Conservation (phyloP, 2,797 vertebrate species). For the Anableps anableps region DNA sequence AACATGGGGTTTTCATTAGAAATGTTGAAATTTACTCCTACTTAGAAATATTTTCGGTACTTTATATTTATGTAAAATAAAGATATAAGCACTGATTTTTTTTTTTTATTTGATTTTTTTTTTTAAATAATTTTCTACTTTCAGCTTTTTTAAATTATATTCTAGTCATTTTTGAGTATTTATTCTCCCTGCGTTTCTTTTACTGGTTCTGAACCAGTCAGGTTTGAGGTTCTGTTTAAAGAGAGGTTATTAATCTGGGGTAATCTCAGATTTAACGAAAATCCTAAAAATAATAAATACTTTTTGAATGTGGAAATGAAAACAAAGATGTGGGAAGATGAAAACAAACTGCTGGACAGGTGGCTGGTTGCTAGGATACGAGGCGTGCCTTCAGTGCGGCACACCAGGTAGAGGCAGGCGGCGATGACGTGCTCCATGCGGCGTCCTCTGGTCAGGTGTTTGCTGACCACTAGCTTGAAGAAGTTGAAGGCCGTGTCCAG, state of each 20-base stretch:
- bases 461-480: conserved; percentile 99
- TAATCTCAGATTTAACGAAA: too few species aligned
- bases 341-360: too few species aligned
- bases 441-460: conserved; percentile 92
- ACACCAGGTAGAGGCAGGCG: conserved; percentile 97
- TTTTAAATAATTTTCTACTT: background rate
- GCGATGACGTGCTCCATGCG: conserved; percentile 94
- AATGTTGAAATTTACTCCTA: too few species aligned
- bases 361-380: conserved; percentile 87
- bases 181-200: background rate
- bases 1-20: too few species aligned
- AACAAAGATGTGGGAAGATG: too few species aligned
- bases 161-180: background rate
- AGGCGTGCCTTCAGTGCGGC: conserved; percentile 96
- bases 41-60: background rate
- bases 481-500: conserved; percentile 99
- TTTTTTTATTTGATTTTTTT: background rate
- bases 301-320: too few species aligned
- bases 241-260: background rate
- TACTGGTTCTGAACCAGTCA: background rate
- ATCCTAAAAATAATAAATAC: too few species aligned
- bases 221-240: background rate
- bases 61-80: background rate
- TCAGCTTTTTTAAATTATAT: background rate
- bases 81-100: background rate